Evolutionary conservation across 2,797 vertebrate species (phyloP).

Genomic region (Lycodopsis pacificus): DNA sequence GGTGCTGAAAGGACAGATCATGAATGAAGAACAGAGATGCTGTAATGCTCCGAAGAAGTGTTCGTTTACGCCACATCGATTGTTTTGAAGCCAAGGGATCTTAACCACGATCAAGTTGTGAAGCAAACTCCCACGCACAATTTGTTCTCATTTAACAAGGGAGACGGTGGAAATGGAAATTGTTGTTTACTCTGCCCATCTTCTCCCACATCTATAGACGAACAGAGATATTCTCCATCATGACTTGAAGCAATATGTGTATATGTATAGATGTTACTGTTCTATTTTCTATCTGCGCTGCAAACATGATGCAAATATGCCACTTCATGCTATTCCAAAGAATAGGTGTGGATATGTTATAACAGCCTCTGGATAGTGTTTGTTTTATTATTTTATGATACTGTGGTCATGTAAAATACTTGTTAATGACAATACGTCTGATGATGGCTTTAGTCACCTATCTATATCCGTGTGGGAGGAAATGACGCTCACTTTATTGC

Average conservation of each 20-base stretch:
- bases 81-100: constrained; percentile 56
- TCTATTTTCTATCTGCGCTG: background rate
- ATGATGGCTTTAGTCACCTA: too few species aligned
- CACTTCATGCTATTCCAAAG: too few species aligned
- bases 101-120: constrained; percentile 56
- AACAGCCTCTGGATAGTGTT: too few species aligned
- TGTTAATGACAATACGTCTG: too few species aligned
- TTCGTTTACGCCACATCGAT: constrained; percentile 63
- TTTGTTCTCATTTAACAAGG: constrained; percentile 60
- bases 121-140: constrained; percentile 66
- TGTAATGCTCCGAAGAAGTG: constrained; percentile 25
- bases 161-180: constrained; percentile 35
- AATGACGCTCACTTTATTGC: too few species aligned
- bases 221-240: constrained; percentile 5
- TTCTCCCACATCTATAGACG: constrained; percentile 11
- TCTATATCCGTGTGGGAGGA: too few species aligned
- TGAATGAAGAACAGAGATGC: constrained; percentile 45
- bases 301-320: too few species aligned
- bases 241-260: background rate
- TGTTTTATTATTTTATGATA: too few species aligned
- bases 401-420: too few species aligned
- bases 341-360: too few species aligned
- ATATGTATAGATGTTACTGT: background rate
- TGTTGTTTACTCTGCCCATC: constrained; percentile 33
- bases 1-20: constrained; percentile 29